Conservation (phyloP, 2,888 invertebrate genomes). For the Nineta flava region DNA sequence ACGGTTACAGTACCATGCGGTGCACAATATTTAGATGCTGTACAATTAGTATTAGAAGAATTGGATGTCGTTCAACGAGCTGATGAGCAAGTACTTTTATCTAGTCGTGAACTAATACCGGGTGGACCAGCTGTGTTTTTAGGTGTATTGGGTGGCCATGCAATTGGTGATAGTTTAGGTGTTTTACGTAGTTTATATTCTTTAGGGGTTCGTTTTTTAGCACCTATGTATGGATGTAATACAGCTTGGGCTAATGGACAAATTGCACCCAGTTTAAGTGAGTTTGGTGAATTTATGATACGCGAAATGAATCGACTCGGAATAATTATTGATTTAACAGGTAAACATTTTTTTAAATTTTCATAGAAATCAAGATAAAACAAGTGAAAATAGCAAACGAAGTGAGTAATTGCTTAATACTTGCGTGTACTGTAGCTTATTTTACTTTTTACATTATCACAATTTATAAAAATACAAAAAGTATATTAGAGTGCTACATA, state of each 20-base stretch:
- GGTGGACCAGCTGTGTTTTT: slow-evolving; percentile 45
- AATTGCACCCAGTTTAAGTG: slow-evolving; percentile 13
- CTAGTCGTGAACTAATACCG: slow-evolving; percentile 39
- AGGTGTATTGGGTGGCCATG: slow-evolving; percentile 51
- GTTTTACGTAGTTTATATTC: slow-evolving; percentile 47
- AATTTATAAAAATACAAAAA: too few species aligned
- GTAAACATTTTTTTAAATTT: not conserved
- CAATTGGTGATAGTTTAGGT: slow-evolving; percentile 47
- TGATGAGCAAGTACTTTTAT: slow-evolving; percentile 31
- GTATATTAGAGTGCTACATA: too few species aligned
- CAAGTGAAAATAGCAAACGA: too few species aligned
- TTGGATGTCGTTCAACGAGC: slow-evolving; percentile 46
- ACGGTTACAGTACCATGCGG: slow-evolving; percentile 36
- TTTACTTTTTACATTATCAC: too few species aligned
- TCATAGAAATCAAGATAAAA: too few species aligned
- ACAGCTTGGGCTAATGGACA: slow-evolving; percentile 47
- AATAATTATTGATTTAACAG: slow-evolving; percentile 41
- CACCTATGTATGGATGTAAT: slow-evolving; percentile 49
- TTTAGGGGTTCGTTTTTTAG: slow-evolving; percentile 47
- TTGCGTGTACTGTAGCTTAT: too few species aligned
- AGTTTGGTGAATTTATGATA: slow-evolving; percentile 27
- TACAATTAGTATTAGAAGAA: slow-evolving; percentile 47
- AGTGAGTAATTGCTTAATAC: too few species aligned
- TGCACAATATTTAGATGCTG: slow-evolving; percentile 46
- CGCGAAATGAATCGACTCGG: slow-evolving; percentile 52